These are phyloP conservation scores for Sericinus montela DNA, from an alignment of 2,888 invertebrate genomes.

Conservation along the genomic window DNA sequence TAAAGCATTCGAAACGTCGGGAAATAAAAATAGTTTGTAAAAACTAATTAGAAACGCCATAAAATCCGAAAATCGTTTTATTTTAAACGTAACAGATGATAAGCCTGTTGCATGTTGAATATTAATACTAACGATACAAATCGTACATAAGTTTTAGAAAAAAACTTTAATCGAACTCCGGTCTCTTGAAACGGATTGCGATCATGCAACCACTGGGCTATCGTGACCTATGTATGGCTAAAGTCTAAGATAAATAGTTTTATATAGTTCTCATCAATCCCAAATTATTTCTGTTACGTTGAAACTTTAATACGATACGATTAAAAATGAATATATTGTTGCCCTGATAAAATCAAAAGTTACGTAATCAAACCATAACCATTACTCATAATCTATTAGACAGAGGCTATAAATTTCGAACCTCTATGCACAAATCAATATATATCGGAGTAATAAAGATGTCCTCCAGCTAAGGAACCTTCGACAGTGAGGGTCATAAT, in stretches of 20 bases:
- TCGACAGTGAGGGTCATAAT: not conserved
- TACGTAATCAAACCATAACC: not conserved
- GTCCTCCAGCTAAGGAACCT: not conserved
- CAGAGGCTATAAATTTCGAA: not conserved
- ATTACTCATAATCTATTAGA: constrained; percentile 6
- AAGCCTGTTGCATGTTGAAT: no score
- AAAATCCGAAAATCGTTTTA: no score
- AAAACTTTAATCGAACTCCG: no score
- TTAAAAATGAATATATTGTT: not conserved
- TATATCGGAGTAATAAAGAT: constrained; percentile 1
- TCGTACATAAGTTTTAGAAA: no score
- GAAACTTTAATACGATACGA: not conserved
- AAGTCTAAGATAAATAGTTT: not conserved
- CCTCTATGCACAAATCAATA: not conserved
- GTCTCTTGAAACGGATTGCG: no score
- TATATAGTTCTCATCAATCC: not conserved
- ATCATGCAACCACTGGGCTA: no score
- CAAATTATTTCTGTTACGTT: not conserved
- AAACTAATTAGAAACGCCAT: no score
- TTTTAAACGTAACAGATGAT: no score
- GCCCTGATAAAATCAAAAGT: not conserved
- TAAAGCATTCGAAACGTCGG: no score
- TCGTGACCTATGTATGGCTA: no score
- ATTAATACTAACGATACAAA: no score
- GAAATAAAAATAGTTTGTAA: no score